Evolutionary conservation across 2,113 vertebrate genomes (phyloP), one percentile per base, ranked within the genome.

Genomic region (Chloebia gouldiae): DNA sequence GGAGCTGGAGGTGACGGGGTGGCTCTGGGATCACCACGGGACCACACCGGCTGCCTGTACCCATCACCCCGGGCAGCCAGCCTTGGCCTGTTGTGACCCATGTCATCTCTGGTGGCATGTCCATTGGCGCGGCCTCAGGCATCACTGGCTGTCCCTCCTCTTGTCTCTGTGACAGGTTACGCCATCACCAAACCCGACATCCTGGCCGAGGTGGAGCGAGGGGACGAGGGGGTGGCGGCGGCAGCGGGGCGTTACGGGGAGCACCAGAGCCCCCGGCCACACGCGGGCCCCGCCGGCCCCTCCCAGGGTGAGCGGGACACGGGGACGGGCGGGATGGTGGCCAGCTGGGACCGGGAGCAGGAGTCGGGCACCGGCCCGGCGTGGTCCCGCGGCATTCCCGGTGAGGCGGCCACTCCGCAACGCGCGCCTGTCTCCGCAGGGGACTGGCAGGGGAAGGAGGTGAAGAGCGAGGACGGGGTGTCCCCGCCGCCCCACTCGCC

Each of bases 181-280:
- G 5, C 78, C 17, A 9, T 88, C 95, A 88, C 82, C 91, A 93
- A 93, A 39, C 95, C 93, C 4, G 95, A 95, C 73, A 93, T 93
- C 93, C 78, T 95, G 95, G 93, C 95, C 16, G 91, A 95, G 93
- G 88, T 95, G 91, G 93, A 95, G 64, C 78, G 73, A 35, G 69
- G 68, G 33, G 82, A 84, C 16, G 82, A 39, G 19, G 86, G 2
- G 12, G 45, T 44, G 5, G 84, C 37, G 45, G 77, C 16, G 15
- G 78, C 16, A 5, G 71, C 53, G 9, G 87, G 76, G 51, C 14
- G 1, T 18, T 91, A 10, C 10, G 8, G 80, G 57, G 61, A 53
- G 57, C 95, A 16, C 19, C 87, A 10, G 81, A 60, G 37, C 64
- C 81, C 68, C 54, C 72, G 3, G 37, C 37, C 45, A 1, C 61